Percentiles rank a stretch among this genome's conserved stretches.
These are phyloP conservation scores for Thermophis baileyi DNA, from an alignment of 2,113 vertebrate species.

Conservation along the genomic window DNA sequence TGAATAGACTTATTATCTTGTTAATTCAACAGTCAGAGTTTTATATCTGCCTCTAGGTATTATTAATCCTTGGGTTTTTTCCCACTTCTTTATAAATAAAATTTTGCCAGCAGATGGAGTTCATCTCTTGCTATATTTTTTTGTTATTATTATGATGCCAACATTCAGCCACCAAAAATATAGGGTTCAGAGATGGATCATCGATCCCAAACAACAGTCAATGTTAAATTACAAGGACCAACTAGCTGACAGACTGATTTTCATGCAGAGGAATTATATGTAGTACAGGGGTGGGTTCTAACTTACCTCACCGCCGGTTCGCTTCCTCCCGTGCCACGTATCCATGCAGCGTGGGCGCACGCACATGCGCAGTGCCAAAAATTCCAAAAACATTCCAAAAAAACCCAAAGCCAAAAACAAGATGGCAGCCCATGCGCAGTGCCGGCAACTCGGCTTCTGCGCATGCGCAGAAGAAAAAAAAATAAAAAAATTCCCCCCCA, in stretches of 20 bases:
- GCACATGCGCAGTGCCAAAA: no score
- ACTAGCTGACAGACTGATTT: neutral
- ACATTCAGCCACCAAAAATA: neutral
- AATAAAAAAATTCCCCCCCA: no score
- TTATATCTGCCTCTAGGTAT: slow-evolving; percentile 23
- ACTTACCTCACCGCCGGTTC: no score
- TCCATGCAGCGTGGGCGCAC: no score
- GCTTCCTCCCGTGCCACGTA: no score
- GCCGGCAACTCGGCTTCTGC: no score
- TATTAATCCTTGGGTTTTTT: slow-evolving; percentile 11
- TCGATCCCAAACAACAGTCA: neutral
- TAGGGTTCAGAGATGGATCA: neutral
- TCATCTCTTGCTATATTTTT: neutral
- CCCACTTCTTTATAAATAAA: slow-evolving; percentile 7
- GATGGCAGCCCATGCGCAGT: no score
- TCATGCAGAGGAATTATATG: neutral
- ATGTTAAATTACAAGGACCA: neutral
- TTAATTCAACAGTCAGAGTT: slow-evolving; percentile 51
- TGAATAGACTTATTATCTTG: slow-evolving; percentile 46
- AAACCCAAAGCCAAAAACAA: no score
- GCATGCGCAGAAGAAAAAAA: no score
- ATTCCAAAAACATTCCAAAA: no score
- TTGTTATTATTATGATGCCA: neutral
- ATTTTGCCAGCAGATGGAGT: slow-evolving; percentile 58
- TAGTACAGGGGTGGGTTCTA: neutral